phyloP scores from a whole-genome alignment of 1,140 invertebrate genomes.

The Campoletis sonorensis region DNA sequence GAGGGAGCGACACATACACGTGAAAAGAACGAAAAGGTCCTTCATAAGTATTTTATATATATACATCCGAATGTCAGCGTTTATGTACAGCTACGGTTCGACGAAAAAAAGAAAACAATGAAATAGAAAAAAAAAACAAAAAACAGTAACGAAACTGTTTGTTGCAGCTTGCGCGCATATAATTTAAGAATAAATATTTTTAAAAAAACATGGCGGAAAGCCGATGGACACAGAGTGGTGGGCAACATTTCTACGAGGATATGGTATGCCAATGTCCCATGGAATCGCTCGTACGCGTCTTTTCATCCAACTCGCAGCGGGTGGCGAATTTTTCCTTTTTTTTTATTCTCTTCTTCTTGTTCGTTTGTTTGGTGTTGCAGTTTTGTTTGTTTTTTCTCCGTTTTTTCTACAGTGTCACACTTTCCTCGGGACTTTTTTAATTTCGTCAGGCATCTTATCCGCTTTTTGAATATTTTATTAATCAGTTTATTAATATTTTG shows the following conservation, averaged over 20 bases:
- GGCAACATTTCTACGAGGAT: slow-evolving; percentile 46
- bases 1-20: slow-evolving; percentile 8
- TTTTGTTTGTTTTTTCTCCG: slow-evolving; percentile 30
- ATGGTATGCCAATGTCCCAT: slow-evolving; percentile 61
- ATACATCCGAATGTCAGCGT: slow-evolving; percentile 19
- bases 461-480: neutral
- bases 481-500: neutral
- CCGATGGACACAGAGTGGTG: slow-evolving; percentile 33
- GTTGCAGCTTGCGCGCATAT: slow-evolving; percentile 47
- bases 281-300: slow-evolving; percentile 70
- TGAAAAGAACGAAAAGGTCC: slow-evolving; percentile 26
- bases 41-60: slow-evolving; percentile 6
- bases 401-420: slow-evolving; percentile 45
- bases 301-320: slow-evolving; percentile 66
- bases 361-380: slow-evolving; percentile 42
- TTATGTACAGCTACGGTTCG: neutral
- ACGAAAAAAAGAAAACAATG: neutral
- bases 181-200: slow-evolving; percentile 10
- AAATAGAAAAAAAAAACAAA: too few species aligned
- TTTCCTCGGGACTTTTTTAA: slow-evolving; percentile 47
- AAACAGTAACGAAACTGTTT: slow-evolving; percentile 28
- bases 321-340: slow-evolving; percentile 64
- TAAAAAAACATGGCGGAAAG: slow-evolving; percentile 22
- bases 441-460: slow-evolving; percentile 50
- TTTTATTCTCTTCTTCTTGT: slow-evolving; percentile 47